These are phyloP conservation scores for Pseudolaguvia tuberculata DNA, from an alignment of 2,113 vertebrate genomes.

Conservation along the genomic window DNA sequence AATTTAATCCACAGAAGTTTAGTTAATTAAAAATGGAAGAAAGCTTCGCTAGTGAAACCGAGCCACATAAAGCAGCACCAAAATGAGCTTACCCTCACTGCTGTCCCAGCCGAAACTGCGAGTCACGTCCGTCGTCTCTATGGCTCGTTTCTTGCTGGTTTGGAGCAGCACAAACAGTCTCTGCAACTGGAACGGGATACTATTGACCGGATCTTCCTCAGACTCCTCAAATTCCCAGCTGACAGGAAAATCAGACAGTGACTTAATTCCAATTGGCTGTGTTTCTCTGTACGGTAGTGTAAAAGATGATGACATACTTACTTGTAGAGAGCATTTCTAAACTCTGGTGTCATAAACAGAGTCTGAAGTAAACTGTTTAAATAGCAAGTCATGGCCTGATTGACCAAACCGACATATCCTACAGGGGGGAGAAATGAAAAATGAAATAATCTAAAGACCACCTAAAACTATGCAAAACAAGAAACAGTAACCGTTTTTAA, in stretches of 20 bases:
- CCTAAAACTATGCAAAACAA: too few species aligned
- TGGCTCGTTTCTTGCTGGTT: conserved; percentile 96
- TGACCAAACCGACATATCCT: conserved; percentile 98
- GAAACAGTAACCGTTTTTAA: too few species aligned
- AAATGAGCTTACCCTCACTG: conserved; percentile 76
- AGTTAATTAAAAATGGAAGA: too few species aligned
- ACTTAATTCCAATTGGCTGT: neutral
- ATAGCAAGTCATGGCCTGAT: conserved; percentile 99
- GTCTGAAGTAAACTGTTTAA: conserved; percentile 98
- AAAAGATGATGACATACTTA: conserved; percentile 61
- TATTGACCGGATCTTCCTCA: conserved; percentile 93
- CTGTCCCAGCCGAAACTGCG: conserved; percentile 99
- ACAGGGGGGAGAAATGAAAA: conserved; percentile 34
- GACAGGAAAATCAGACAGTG: conserved; percentile 32
- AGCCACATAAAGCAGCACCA: neutral
- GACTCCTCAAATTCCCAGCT: conserved; percentile 98
- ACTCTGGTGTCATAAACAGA: conserved; percentile 98
- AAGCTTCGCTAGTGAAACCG: too few species aligned
- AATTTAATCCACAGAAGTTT: too few species aligned
- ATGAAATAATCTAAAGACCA: neutral
- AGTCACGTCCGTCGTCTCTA: conserved; percentile 97
- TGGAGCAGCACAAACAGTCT: conserved; percentile 95
- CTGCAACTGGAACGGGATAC: conserved; percentile 95
- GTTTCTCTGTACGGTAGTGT: neutral
- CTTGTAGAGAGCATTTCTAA: conserved; percentile 98